Percentiles rank a stretch among this genome's conserved stretches.
Conservation (phyloP, 2,888 invertebrate species). For the Apamea crenata region DNA sequence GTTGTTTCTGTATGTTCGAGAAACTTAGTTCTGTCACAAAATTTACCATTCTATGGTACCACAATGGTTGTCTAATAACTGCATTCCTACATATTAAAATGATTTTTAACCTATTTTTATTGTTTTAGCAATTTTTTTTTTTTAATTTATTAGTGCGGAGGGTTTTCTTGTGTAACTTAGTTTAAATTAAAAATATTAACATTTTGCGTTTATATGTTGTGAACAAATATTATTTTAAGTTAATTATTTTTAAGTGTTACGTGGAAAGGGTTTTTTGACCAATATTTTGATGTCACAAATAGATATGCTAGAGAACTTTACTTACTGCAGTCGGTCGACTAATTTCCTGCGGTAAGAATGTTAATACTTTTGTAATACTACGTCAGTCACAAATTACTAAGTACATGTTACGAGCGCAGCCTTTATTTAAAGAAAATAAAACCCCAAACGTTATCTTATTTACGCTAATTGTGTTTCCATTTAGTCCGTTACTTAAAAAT, state of each 20-base stretch:
- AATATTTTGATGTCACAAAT: conserved; percentile 52
- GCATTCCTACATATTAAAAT: conserved; percentile 68
- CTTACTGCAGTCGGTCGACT: not conserved
- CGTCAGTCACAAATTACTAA: conserved; percentile 21
- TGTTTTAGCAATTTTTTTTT: conserved; percentile 63
- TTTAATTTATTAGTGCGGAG: conserved; percentile 64
- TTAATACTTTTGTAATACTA: conserved; percentile 16
- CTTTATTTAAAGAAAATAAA: conserved; percentile 2
- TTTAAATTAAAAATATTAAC: conserved; percentile 39
- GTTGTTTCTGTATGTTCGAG: conserved; percentile 10
- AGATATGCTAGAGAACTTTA: conserved; percentile 49
- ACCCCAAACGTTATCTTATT: not conserved
- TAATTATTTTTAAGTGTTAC: conserved; percentile 66
- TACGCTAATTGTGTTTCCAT: not conserved
- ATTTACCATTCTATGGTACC: conserved; percentile 19
- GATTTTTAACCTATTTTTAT: conserved; percentile 51
- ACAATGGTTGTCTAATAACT: conserved; percentile 66
- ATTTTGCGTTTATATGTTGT: conserved; percentile 56
- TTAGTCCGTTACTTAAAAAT: not conserved
- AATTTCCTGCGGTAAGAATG: not conserved
- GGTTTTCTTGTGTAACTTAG: conserved; percentile 41
- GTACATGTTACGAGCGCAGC: not conserved
- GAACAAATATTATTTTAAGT: conserved; percentile 62
- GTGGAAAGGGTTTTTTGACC: conserved; percentile 37
- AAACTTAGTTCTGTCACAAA: conserved; percentile 39